Evolutionary conservation across 2,797 vertebrate species (phyloP).

Genomic region (Takifugu ocellatus): DNA sequence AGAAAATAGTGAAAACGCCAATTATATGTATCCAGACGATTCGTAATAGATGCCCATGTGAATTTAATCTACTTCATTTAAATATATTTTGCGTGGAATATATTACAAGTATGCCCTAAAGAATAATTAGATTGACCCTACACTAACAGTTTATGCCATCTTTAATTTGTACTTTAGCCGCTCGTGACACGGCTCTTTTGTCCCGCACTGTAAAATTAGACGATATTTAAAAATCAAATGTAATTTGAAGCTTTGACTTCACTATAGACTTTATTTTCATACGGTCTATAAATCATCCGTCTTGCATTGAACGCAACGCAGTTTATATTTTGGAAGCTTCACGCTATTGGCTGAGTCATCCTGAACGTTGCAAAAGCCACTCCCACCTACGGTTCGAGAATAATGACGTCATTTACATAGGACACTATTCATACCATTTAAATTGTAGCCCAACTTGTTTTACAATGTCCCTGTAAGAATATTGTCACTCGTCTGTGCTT

Average conservation of each 20-base stretch:
- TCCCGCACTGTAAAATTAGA: too few relatives aligned
- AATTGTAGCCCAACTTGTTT: not conserved
- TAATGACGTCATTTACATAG: constrained; percentile 70
- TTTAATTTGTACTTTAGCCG: too few relatives aligned
- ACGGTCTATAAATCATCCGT: accelerated
- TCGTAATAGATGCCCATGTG: too few relatives aligned
- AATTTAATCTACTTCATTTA: too few relatives aligned
- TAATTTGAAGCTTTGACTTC: not conserved
- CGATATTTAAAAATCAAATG: not conserved
- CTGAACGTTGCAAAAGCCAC: constrained; percentile 44
- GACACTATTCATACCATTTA: not conserved
- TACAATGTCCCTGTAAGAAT: not conserved
- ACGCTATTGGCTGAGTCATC: constrained; percentile 58
- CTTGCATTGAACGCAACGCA: constrained; percentile 21
- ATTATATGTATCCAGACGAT: too few relatives aligned
- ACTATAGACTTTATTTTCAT: not conserved
- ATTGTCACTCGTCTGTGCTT: not conserved
- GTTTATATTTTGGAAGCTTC: constrained; percentile 39
- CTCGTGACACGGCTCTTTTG: too few relatives aligned
- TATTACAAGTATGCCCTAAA: too few relatives aligned
- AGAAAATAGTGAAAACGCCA: too few relatives aligned
- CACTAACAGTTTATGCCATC: too few relatives aligned
- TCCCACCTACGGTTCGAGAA: constrained; percentile 58
- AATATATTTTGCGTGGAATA: too few relatives aligned
- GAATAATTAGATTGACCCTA: too few relatives aligned